Evolutionary conservation across 2,797 vertebrate genomes (phyloP), one percentile per base, ranked within the genome.

Genomic region (Toxotes lorentzi): DNA sequence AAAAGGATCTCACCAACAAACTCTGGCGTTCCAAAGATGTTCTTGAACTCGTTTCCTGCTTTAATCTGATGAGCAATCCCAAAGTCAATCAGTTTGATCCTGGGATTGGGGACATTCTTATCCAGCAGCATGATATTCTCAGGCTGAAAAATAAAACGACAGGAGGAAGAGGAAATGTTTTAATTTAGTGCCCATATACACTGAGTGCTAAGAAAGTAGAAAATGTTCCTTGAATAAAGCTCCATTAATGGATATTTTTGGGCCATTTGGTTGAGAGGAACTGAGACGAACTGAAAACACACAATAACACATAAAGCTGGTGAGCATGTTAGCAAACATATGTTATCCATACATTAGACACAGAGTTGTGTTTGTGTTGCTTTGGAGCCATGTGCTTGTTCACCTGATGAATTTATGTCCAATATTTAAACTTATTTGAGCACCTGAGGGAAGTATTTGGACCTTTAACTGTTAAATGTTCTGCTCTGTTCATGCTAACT

Each of bases 41-140:
- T 99, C 92, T 99, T 99, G 93, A 99, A 99, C 88, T 99, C 98
- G 0, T 97, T 99, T 43, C 98, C 98, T 0, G 97, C 97, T 91
- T 99, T 97, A 0, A 99, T 99, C 91, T 98, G 98, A 92, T 99
- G 98, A 60, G 98, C 98, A 0, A 99, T 99, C 51, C 98, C 98
- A 0, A 99, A 99, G 89, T 99, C 98, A 0, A 99, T 99, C 76
- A 99, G 96, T 86, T 99, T 99, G 90, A 99, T 99, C 68, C 97
- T 95, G 16, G 98, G 98, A 85, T 95, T 99, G 5, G 97, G 96
- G 41, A 96, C 97, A 0, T 96, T 97, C 91, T 98, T 99, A 89
- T 99, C 98, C 85, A 99, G 93, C 71, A 99, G 95, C 98, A 99
- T 99, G 89, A 99, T 99, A 84, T 99, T 99, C 86, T 99, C 98